Conservation (phyloP, 2,888 invertebrate species). For the Sarcophaga rosellei region DNA sequence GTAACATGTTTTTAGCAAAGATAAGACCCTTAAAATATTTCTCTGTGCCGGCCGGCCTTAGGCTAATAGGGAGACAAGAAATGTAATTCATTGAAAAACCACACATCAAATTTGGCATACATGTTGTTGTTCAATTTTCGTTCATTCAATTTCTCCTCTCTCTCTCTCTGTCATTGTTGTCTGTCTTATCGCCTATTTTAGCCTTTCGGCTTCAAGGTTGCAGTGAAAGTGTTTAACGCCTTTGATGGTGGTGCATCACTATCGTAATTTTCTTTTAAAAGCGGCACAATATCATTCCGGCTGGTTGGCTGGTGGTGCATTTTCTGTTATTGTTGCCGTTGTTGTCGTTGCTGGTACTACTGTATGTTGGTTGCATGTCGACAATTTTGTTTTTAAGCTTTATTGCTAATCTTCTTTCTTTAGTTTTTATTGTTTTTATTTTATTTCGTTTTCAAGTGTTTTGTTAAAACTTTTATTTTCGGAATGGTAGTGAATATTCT, state of each 20-base stretch:
- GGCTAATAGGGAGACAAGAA: neutral
- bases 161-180: neutral
- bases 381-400: constrained; percentile 61
- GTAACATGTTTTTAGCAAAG: neutral
- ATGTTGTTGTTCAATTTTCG: constrained; percentile 22
- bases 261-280: constrained; percentile 62
- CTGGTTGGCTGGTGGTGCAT: constrained; percentile 42
- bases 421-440: neutral
- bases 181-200: constrained; percentile 38
- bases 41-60: neutral
- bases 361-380: constrained; percentile 41
- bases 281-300: constrained; percentile 57
- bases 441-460: neutral
- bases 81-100: constrained; percentile 23
- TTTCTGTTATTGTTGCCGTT: constrained; percentile 28
- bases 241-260: constrained; percentile 57
- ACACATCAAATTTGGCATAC: constrained; percentile 58
- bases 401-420: constrained; percentile 57
- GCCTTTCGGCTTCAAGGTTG: constrained; percentile 70
- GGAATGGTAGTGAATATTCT: constrained; percentile 18
- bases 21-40: neutral
- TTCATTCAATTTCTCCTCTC: constrained; percentile 1
- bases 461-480: constrained; percentile 40
- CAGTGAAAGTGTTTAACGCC: constrained; percentile 73
- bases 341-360: neutral